Evolutionary conservation across 2,888 invertebrate genomes (phyloP), one percentile per base, ranked within the genome.

Genomic region (Trachelus stipa): DNA sequence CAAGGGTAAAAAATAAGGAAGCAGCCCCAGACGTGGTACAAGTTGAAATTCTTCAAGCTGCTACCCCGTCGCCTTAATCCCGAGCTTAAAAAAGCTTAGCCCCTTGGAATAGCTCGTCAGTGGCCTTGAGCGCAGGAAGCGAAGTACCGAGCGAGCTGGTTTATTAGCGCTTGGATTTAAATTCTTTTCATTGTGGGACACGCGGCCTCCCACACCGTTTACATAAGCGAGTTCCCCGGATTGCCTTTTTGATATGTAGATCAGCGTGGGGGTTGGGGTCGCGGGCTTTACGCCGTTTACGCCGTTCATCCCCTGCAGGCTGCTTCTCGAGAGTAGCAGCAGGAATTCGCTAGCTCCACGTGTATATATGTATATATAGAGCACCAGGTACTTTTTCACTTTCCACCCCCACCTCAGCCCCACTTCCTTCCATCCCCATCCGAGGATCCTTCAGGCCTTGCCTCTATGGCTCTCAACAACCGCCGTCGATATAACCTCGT

Each of bases 181-280:
- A 91, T 91, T 91, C 91, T 91, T 91, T 91, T 91, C 91, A 91
- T 90, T 90, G 87, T 78, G 85, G 85, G 87, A 87, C 88, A 88
- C 87, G 87, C 84, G 82, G 86, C 87, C 86, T 83, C 87, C 86
- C 87, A 84, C 83, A 34, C 80, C 90, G 91, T 91, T 91, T 91
- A 91, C 91, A 91, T 91, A 91, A 91, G 90, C 90, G 91, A 91
- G 89, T 91, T 91, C 90, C 86, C 89, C 86, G 89, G 90, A 91
- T 91, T 91, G 91, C 91, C 91, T 91, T 91, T 91, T 91, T 91
- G 91, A 91, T 91, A 91, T 91, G 91, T 91, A 91, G 91, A 91
- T 91, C 73, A 73, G 76, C 4, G 11, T 88, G 90, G 90, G 88
- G 83, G 87, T 77, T 77, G 79, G 81, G 73, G 74, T 80, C 80